phyloP scores from a whole-genome alignment of 2,113 vertebrate genomes.

The Steatornis caripensis region DNA sequence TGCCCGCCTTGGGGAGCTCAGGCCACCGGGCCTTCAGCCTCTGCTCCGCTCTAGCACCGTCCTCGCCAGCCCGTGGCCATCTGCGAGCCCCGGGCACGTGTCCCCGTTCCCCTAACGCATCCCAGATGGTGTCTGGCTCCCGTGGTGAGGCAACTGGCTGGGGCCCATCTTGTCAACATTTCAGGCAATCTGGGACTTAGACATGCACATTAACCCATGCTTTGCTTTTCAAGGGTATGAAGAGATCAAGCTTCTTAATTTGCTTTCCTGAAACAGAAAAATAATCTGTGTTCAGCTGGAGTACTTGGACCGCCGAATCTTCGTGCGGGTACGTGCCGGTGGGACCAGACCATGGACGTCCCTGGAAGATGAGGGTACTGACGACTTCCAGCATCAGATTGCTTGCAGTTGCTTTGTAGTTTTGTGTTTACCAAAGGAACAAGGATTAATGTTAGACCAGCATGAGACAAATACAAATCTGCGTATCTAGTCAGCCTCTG shows the following conservation, averaged over 20 bases:
- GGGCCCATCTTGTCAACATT: neutral
- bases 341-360: neutral
- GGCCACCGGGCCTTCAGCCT: neutral
- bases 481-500: too few relatives aligned
- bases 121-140: neutral
- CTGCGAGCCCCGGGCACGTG: neutral
- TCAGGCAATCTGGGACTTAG: neutral
- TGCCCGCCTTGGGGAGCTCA: neutral
- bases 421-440: neutral
- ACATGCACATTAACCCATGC: accelerated
- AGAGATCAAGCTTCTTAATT: neutral
- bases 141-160: neutral
- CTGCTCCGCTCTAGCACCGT: neutral
- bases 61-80: accelerated
- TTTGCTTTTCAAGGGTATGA: neutral
- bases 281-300: neutral
- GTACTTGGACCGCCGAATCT: neutral
- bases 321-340: too few relatives aligned
- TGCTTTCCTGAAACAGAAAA: neutral
- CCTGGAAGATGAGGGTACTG: too few relatives aligned
- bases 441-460: neutral
- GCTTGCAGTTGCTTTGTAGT: neutral
- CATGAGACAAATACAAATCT: neutral
- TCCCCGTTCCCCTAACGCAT: neutral
- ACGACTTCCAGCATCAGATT: neutral